These are phyloP conservation scores for Dipodomys merriami DNA, from an alignment of 2,113 vertebrate species.

Conservation along the genomic window DNA sequence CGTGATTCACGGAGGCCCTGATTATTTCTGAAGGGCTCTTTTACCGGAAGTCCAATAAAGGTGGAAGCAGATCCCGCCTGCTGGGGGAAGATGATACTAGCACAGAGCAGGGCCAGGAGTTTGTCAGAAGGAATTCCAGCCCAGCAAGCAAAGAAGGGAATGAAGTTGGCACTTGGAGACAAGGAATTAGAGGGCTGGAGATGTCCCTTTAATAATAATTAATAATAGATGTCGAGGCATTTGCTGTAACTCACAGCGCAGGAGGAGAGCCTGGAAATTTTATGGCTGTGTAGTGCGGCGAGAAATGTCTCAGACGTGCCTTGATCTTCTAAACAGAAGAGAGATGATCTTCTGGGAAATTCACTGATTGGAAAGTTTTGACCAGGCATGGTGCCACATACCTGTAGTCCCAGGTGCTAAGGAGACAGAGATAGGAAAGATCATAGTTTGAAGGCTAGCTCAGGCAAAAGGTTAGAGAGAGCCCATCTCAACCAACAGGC, in stretches of 20 bases:
- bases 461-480: too few relatives aligned
- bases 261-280: neutral
- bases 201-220: slow-evolving; percentile 45
- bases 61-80: neutral
- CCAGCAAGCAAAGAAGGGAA: neutral
- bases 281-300: neutral
- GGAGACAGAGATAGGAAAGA: too few relatives aligned
- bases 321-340: slow-evolving; percentile 48
- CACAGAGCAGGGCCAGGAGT: neutral
- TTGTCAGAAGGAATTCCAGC: slow-evolving; percentile 58
- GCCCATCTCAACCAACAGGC: too few relatives aligned
- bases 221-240: neutral
- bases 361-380: neutral
- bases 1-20: neutral
- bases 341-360: neutral
- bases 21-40: slow-evolving; percentile 48
- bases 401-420: too few relatives aligned
- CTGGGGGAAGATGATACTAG: slow-evolving; percentile 31
- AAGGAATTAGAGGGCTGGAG: slow-evolving; percentile 4
- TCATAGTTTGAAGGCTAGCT: too few relatives aligned
- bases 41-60: slow-evolving; percentile 34
- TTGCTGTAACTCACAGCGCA: slow-evolving; percentile 11
- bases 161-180: slow-evolving; percentile 33
- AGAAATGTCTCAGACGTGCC: neutral
- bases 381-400: too few relatives aligned